Conservation (phyloP, 2,797 vertebrate species). For the Cetoscarus ocellatus region DNA sequence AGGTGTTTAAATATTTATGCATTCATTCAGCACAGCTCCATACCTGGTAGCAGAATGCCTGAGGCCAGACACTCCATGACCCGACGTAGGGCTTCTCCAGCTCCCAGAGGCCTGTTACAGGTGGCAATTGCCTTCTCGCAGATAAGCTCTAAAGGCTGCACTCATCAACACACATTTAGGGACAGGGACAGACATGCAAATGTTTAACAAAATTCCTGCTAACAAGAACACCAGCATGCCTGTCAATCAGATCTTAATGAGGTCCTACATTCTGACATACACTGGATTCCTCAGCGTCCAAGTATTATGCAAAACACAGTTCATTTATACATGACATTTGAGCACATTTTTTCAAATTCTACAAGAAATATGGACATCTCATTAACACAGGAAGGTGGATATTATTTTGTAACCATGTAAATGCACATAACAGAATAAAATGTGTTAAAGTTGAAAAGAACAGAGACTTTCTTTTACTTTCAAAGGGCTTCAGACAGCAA, state of each 20-base stretch:
- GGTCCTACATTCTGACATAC: background rate
- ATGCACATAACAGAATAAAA: background rate
- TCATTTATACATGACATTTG: conserved; percentile 1
- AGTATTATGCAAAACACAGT: background rate
- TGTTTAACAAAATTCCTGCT: background rate
- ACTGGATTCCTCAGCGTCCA: background rate
- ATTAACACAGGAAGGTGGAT: background rate
- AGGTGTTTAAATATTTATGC: conserved; percentile 5
- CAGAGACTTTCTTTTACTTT: background rate
- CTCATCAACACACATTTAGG: conserved; percentile 24
- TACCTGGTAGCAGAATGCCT: conserved; percentile 97
- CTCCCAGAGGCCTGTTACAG: conserved; percentile 97
- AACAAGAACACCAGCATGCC: background rate
- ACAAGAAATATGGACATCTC: background rate
- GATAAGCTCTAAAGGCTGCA: conserved; percentile 95
- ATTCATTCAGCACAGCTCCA: background rate
- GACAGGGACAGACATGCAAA: background rate
- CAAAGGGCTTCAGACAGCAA: conserved; percentile 1
- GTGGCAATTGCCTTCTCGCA: conserved; percentile 99
- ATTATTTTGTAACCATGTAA: background rate
- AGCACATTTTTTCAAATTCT: conserved; percentile 6
- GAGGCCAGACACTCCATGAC: conserved; percentile 99
- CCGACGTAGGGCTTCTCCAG: conserved; percentile 96
- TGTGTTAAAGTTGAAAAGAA: background rate
- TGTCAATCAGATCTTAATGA: conserved; percentile 10